phyloP scores from a whole-genome alignment of 92 coral and sea anemone genomes.

The Parazoanthus atlanticus region DNA sequence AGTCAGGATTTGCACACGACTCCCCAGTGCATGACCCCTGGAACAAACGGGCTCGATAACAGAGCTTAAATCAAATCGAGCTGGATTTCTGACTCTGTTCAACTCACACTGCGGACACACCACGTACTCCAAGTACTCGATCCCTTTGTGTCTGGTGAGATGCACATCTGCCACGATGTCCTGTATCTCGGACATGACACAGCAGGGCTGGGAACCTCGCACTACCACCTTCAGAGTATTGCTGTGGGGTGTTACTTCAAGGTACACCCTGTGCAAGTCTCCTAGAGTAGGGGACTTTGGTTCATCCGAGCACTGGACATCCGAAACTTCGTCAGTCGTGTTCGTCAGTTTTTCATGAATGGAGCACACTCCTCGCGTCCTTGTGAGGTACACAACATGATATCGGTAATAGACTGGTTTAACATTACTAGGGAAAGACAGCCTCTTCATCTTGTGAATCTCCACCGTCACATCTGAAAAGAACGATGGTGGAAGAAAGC shows the following conservation, averaged over 20 bases:
- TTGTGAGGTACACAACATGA: conserved; percentile 9
- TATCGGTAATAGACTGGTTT: conserved; percentile 29
- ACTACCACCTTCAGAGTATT: conserved; percentile 32
- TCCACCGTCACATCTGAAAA: conserved; percentile 34
- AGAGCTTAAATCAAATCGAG: conserved; percentile 19
- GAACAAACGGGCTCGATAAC: conserved; percentile 6
- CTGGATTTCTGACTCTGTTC: conserved; percentile 11
- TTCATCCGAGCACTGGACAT: neutral
- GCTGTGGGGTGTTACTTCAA: conserved; percentile 26
- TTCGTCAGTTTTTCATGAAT: neutral
- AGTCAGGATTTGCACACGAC: neutral
- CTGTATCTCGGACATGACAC: conserved; percentile 29
- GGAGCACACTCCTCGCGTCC: neutral
- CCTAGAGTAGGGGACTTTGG: neutral
- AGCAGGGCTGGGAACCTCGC: conserved; percentile 32
- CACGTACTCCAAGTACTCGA: conserved; percentile 4
- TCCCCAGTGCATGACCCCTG: conserved; percentile 21
- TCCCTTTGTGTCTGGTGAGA: neutral
- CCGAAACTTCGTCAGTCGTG: neutral
- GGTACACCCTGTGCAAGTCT: conserved; percentile 40
- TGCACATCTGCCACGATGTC: conserved; percentile 17
- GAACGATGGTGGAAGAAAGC: conserved; percentile 39
- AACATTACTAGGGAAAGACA: conserved; percentile 6
- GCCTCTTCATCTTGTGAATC: conserved; percentile 34
- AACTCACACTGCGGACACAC: conserved; percentile 38